Conservation (phyloP, 2,888 invertebrate genomes). For the Aethes cnicana region DNA sequence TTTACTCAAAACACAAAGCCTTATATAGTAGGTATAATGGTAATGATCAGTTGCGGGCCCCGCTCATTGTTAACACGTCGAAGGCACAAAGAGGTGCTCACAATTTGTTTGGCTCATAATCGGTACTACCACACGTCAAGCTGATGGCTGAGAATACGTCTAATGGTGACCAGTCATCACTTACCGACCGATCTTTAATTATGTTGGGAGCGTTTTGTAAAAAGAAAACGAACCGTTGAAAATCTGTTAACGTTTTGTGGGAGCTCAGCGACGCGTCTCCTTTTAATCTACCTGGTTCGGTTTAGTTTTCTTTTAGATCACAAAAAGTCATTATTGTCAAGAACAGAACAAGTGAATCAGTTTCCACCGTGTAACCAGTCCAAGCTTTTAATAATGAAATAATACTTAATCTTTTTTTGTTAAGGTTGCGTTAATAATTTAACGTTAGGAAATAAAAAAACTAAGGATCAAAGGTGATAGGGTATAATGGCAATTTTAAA, state of each 20-base stretch:
- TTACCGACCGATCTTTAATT: constrained; percentile 70
- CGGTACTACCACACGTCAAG: constrained; percentile 59
- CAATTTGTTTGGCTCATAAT: constrained; percentile 76
- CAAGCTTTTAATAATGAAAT: constrained; percentile 34
- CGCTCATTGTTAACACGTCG: constrained; percentile 77
- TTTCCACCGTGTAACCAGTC: constrained; percentile 63
- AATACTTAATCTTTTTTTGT: constrained; percentile 1
- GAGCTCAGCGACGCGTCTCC: constrained; percentile 61
- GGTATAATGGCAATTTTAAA: no score
- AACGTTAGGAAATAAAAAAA: neutral
- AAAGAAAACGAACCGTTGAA: constrained; percentile 74
- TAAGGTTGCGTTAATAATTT: neutral
- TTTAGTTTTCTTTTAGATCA: constrained; percentile 50
- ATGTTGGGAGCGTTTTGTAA: constrained; percentile 64
- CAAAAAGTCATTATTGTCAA: constrained; percentile 70
- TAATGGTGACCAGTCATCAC: constrained; percentile 74
- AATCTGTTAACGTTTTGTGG: constrained; percentile 73
- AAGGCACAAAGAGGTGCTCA: constrained; percentile 73
- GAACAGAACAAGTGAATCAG: constrained; percentile 66
- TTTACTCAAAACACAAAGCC: constrained; percentile 83
- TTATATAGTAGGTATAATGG: constrained; percentile 77
- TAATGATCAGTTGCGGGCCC: constrained; percentile 78
- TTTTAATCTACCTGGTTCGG: constrained; percentile 58
- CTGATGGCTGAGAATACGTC: constrained; percentile 61
- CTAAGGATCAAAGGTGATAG: no score